Base-by-base conservation (phyloP, 2,797 vertebrate species). In the Caiman crocodilus region DNA sequence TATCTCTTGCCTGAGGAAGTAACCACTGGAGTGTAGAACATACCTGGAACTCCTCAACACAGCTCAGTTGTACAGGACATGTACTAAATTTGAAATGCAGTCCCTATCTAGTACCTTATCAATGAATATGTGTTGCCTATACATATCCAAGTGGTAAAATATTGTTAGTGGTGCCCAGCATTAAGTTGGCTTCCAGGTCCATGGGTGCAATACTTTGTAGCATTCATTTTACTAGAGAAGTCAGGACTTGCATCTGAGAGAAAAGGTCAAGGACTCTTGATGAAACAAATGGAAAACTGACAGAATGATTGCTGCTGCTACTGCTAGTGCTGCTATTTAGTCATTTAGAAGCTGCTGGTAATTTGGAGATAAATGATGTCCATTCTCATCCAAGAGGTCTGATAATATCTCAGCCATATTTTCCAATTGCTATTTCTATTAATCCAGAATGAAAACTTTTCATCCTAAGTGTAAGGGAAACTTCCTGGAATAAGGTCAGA, bases 41-140 rank as follows among this genome's bases (percentile, higher is more conserved):
- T 71, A 23, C 6, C 2, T 42, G 67, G 32, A 71, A 71, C 12
- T 21, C 42, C 21, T 35, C 21, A 71, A 5, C 6, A 35, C 0
- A 83, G 4, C 0, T 1, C 1, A 61, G 50, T 6, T 32, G 73
- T 5, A 76, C 1, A 55, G 20, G 4, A 2, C 15, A 57, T 25
- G 4, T 71, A 21, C 67, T 42, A 71, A 42, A 42, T 89, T 76
- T 50, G 5, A 85, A 71, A 17, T 42, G 23, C 78, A 74, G 18
- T 23, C 16, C 1, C 42, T 84, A 5, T 79, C 69, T 35, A 18
- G 35, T 2, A 84, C 14, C 82, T 84, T 57, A 79, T 26, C 1
- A 7, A 42, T 65, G 5, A 76, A 76, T 69, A 20, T 12, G 21
- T 3, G 6, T 7, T 78, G 35, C 35, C 25, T 73, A 84, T n/a